These are phyloP conservation scores for Cartodere bifasciata DNA, from an alignment of 2,888 invertebrate species.

Conservation along the genomic window DNA sequence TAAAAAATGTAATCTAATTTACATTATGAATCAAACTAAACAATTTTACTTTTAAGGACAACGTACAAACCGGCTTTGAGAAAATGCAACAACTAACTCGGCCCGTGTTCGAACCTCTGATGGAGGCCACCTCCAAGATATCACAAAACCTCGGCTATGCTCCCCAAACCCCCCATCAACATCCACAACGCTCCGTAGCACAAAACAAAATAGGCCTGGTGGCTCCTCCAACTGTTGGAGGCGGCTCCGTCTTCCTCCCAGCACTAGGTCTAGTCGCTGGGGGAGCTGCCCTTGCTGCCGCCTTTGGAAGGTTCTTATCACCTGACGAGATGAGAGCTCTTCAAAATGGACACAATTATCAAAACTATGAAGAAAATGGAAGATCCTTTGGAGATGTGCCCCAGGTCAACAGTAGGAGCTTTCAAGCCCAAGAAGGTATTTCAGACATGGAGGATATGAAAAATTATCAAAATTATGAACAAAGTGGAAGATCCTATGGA, in stretches of 20 bases:
- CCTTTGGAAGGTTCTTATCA: slow-evolving; percentile 54
- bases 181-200: too few species aligned
- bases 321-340: slow-evolving; percentile 28
- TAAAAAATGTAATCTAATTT: too few species aligned
- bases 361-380: slow-evolving; percentile 1
- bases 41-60: too few species aligned
- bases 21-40: too few species aligned
- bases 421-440: too few species aligned
- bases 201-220: slow-evolving; percentile 55
- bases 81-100: slow-evolving; percentile 53
- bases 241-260: slow-evolving; percentile 53
- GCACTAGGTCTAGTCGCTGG: slow-evolving; percentile 68
- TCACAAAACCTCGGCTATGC: slow-evolving; percentile 62
- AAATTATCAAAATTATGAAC: too few species aligned
- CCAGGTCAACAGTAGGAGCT: too few species aligned
- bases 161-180: slow-evolving; percentile 27
- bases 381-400: slow-evolving; percentile 8
- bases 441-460: too few species aligned
- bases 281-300: slow-evolving; percentile 70
- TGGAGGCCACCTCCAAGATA: slow-evolving; percentile 69
- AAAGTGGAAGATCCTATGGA: too few species aligned
- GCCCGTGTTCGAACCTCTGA: slow-evolving; percentile 58
- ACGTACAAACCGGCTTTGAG: slow-evolving; percentile 56
- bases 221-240: slow-evolving; percentile 41
- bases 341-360: slow-evolving; percentile 15